These are phyloP conservation scores for Corbicula japonica DNA, from an alignment of 2,888 invertebrate genomes.

Conservation along the genomic window DNA sequence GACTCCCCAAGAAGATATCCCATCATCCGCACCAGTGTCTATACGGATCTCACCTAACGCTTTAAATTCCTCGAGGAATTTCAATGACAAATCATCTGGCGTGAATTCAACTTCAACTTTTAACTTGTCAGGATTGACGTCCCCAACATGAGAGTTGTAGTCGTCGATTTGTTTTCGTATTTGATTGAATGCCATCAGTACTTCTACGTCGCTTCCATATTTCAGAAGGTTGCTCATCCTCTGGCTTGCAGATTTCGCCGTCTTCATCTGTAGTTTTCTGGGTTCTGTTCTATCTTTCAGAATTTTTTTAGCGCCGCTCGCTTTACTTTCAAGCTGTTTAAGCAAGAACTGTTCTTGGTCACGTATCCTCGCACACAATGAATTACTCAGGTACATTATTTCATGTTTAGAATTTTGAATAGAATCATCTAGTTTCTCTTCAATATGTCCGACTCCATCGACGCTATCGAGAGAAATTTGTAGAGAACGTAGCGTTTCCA, in stretches of 20 bases:
- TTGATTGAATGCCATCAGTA: constrained; percentile 72
- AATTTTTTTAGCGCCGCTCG: constrained; percentile 56
- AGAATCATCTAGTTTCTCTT: constrained; percentile 71
- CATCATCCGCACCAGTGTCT: constrained; percentile 73
- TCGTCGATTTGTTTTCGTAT: constrained; percentile 69
- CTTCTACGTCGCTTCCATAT: constrained; percentile 79
- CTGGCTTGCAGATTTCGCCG: constrained; percentile 71
- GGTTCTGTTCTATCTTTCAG: constrained; percentile 66
- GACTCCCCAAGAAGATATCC: constrained; percentile 78
- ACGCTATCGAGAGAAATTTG: constrained; percentile 61
- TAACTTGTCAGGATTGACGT: constrained; percentile 63
- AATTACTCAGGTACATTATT: constrained; percentile 71
- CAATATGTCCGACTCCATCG: constrained; percentile 60
- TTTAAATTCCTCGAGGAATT: constrained; percentile 68
- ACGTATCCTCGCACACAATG: constrained; percentile 71
- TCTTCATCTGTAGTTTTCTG: constrained; percentile 68
- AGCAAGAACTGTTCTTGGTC: constrained; percentile 72
- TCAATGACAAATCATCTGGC: constrained; percentile 67
- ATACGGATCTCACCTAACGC: constrained; percentile 65
- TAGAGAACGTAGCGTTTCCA: constrained; percentile 57
- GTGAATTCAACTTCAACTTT: constrained; percentile 70
- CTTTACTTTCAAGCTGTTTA: constrained; percentile 65
- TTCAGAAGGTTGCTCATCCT: constrained; percentile 75
- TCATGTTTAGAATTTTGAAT: constrained; percentile 72
- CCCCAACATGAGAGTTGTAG: constrained; percentile 59